Evolutionary conservation across 2,888 invertebrate genomes (phyloP).

Genomic region (Drosophila macrospina): DNA sequence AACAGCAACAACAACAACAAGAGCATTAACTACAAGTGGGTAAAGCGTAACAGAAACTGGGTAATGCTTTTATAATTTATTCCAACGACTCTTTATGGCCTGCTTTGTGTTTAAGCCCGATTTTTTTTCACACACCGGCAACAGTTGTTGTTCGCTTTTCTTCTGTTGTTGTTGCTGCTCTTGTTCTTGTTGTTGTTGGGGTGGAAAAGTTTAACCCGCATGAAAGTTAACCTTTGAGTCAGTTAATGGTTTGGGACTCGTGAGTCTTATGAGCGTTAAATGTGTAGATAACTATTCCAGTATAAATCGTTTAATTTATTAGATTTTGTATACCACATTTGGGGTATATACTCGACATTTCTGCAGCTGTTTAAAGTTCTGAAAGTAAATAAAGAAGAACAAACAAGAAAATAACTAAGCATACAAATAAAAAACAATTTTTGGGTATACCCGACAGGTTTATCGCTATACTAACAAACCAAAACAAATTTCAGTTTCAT

Average conservation of each 20-base stretch:
- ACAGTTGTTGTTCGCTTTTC: conserved; percentile 32
- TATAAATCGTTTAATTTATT: conserved; percentile 43
- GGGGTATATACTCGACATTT: conserved; percentile 7
- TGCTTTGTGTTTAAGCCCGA: conserved; percentile 37
- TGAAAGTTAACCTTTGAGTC: conserved; percentile 54
- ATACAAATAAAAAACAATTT: conserved; percentile 15
- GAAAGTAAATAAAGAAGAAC: conserved; percentile 39
- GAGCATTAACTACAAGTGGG: conserved; percentile 32
- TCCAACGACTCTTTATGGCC: conserved; percentile 61
- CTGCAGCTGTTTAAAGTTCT: conserved; percentile 51
- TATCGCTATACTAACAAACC: conserved; percentile 61
- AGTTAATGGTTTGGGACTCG: conserved; percentile 24
- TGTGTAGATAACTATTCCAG: conserved; percentile 3
- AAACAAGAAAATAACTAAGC: conserved; percentile 36
- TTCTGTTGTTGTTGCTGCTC: conserved; percentile 4
- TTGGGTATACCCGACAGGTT: conserved; percentile 26
- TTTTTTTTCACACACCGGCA: conserved; percentile 46
- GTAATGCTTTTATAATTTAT: conserved; percentile 76
- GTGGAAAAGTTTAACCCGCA: conserved; percentile 39
- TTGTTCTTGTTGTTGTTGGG: conserved; percentile 18
- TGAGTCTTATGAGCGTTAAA: conserved; percentile 32
- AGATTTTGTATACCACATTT: conserved; percentile 15
- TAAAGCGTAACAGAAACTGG: conserved; percentile 62
- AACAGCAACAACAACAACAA: conserved; percentile 23
- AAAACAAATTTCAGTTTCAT: conserved; percentile 69